phyloP scores from a whole-genome alignment of 2,888 invertebrate species.

The Drosophila atripex region DNA sequence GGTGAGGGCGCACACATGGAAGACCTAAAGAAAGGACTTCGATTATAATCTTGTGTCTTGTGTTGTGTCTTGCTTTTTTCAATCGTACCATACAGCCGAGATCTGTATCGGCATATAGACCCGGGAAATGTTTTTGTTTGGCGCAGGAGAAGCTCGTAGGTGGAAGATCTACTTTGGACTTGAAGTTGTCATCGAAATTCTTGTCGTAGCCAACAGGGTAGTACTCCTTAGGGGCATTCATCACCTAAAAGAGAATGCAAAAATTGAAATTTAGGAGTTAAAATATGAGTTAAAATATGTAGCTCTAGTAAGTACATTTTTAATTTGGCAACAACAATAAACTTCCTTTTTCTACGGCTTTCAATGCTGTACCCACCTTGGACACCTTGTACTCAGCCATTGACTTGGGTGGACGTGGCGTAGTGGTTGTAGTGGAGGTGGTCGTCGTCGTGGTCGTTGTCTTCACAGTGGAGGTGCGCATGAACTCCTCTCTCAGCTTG shows the following conservation, averaged over 20 bases:
- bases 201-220: slow-evolving; percentile 95
- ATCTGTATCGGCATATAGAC: slow-evolving; percentile 93
- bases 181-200: slow-evolving; percentile 94
- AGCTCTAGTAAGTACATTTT: no score
- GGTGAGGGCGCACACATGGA: slow-evolving; percentile 95
- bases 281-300: no score
- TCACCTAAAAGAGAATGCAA: slow-evolving; percentile 85
- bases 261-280: background rate
- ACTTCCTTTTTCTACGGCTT: background rate
- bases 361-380: slow-evolving; percentile 62
- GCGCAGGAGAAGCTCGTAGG: slow-evolving; percentile 93
- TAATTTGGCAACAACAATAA: background rate
- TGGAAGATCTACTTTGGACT: slow-evolving; percentile 92
- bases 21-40: slow-evolving; percentile 87
- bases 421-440: slow-evolving; percentile 71
- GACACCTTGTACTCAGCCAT: slow-evolving; percentile 76
- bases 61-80: background rate
- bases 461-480: slow-evolving; percentile 84
- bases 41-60: background rate
- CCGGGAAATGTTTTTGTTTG: slow-evolving; percentile 95
- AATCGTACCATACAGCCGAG: slow-evolving; percentile 92
- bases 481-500: slow-evolving; percentile 80
- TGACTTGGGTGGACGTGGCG: slow-evolving; percentile 42
- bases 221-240: slow-evolving; percentile 95
- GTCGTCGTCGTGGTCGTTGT: slow-evolving; percentile 84